These are phyloP conservation scores for Phytoseiulus persimilis DNA, from an alignment of 2,888 invertebrate species.

Conservation along the genomic window DNA sequence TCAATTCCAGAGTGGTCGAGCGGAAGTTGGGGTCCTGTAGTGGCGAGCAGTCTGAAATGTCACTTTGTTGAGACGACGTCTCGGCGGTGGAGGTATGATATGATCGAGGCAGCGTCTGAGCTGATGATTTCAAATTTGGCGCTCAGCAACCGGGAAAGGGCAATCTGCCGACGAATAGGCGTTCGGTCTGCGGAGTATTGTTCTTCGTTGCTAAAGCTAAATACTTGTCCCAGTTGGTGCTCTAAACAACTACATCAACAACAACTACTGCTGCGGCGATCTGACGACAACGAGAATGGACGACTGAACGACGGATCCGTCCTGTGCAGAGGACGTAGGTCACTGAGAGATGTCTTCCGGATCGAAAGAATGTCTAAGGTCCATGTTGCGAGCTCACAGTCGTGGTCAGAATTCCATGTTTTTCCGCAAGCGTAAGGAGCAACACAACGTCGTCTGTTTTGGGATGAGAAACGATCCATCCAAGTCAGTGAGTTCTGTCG, in stretches of 20 bases:
- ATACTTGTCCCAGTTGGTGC: neutral
- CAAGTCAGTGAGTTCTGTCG: neutral
- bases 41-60: too few species aligned
- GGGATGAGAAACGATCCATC: conserved; percentile 21
- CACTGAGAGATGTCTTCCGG: conserved; percentile 26
- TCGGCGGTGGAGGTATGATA: too few species aligned
- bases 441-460: conserved; percentile 7
- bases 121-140: too few species aligned
- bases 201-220: neutral
- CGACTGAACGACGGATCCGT: neutral
- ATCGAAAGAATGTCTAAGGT: conserved; percentile 46
- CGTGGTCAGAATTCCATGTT: conserved; percentile 48
- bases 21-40: too few species aligned
- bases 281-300: neutral
- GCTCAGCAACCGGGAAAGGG: too few species aligned
- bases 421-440: conserved; percentile 44
- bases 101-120: too few species aligned
- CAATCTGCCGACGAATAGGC: too few species aligned
- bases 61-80: too few species aligned
- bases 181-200: too few species aligned
- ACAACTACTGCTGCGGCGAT: neutral
- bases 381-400: conserved; percentile 49
- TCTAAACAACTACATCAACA: neutral
- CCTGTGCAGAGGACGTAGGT: neutral
- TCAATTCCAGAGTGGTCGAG: too few species aligned